These are phyloP conservation scores for Polydrusus pterygomalis DNA, from an alignment of 2,888 invertebrate species.

Conservation along the genomic window DNA sequence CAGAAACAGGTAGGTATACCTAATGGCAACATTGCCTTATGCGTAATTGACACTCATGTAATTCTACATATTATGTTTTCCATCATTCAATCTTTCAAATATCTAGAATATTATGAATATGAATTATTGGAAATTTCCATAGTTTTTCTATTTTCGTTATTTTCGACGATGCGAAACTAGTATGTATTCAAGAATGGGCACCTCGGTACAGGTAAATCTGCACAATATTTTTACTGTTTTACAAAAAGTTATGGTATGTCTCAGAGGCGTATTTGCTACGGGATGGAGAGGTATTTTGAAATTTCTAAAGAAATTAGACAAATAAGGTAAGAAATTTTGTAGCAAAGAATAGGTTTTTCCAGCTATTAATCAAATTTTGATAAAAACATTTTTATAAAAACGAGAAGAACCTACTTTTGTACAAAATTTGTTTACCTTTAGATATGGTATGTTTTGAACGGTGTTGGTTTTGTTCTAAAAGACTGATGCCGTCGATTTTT, in stretches of 20 bases:
- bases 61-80: conserved; percentile 3
- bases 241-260: background rate
- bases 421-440: conserved; percentile 7
- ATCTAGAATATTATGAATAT: too few relatives aligned
- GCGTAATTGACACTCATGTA: background rate
- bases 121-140: too few relatives aligned
- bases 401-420: background rate
- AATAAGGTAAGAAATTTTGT: background rate
- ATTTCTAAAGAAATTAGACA: background rate
- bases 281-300: background rate
- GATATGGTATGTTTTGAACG: conserved; percentile 11
- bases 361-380: background rate
- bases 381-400: background rate
- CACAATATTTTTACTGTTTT: background rate
- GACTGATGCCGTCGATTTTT: conserved; percentile 21
- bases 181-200: too few relatives aligned
- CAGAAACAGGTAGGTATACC: too few relatives aligned
- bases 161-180: too few relatives aligned
- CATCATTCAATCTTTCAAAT: too few relatives aligned
- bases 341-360: background rate
- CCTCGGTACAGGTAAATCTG: background rate
- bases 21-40: too few relatives aligned
- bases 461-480: conserved; percentile 23
- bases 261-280: background rate
- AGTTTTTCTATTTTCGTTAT: too few relatives aligned